Percentiles rank a stretch among this genome's conserved stretches.
Conservation (phyloP, 2,888 invertebrate genomes). For the Eucera pruinosa region DNA sequence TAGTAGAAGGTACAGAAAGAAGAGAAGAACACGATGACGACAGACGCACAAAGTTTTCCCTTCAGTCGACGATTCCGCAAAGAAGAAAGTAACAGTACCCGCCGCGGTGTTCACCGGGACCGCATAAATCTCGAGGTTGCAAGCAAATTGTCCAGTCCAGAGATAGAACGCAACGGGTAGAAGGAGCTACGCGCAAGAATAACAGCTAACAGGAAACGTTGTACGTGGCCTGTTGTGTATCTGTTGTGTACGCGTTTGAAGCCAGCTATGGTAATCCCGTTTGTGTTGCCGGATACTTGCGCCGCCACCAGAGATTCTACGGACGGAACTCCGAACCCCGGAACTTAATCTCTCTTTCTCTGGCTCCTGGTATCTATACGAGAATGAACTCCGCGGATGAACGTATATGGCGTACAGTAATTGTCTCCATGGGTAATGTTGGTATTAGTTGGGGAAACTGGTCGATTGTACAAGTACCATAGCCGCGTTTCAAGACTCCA, state of each 20-base stretch:
- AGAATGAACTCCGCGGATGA: conserved; percentile 78
- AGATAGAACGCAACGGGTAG: conserved; percentile 73
- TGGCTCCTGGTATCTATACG: conserved; percentile 61
- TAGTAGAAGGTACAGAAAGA: too few species aligned
- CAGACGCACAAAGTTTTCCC: conserved; percentile 39
- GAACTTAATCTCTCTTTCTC: conserved; percentile 48
- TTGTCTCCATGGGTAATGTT: conserved; percentile 79
- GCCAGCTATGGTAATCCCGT: conserved; percentile 72
- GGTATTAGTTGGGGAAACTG: conserved; percentile 67
- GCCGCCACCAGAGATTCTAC: conserved; percentile 36
- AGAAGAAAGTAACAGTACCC: conserved; percentile 79
- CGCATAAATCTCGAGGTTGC: conserved; percentile 79
- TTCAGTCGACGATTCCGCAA: conserved; percentile 56
- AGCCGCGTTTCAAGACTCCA: background rate
- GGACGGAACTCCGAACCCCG: conserved; percentile 26
- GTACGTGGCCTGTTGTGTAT: conserved; percentile 70
- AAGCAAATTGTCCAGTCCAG: conserved; percentile 80
- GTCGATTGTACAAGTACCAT: background rate
- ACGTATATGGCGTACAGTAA: conserved; percentile 82
- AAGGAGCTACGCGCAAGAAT: conserved; percentile 66
- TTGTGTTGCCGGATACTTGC: conserved; percentile 70
- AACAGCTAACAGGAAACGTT: conserved; percentile 82
- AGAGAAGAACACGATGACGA: background rate
- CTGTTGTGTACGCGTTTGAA: conserved; percentile 59
- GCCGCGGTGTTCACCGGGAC: conserved; percentile 69